Evolutionary conservation across 2,113 vertebrate genomes (phyloP).

Genomic region (Pangasianodon gigas): DNA sequence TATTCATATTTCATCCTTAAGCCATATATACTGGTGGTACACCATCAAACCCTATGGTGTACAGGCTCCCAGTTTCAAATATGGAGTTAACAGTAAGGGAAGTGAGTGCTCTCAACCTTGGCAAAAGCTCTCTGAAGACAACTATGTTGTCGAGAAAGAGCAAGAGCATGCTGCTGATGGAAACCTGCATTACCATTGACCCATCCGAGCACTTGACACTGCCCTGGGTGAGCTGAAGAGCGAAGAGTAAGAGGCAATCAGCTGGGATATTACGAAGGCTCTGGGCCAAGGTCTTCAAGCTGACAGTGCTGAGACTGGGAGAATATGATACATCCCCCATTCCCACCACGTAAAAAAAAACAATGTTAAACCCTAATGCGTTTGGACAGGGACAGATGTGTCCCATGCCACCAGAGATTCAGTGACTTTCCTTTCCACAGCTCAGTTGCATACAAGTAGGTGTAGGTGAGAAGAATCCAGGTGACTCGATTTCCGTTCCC

Average conservation of each 20-base stretch:
- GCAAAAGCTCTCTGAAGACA: not conserved
- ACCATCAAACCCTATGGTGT: not conserved
- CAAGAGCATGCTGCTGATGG: conserved; percentile 8
- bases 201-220: conserved; percentile 24
- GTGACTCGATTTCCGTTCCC: conserved; percentile 21
- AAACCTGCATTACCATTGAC: conserved; percentile 39
- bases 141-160: not conserved
- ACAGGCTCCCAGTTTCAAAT: not conserved
- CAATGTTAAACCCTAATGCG: conserved; percentile 52
- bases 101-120: conserved; percentile 20
- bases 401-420: conserved; percentile 50
- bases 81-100: not conserved
- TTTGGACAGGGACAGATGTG: conserved; percentile 62
- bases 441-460: conserved; percentile 19
- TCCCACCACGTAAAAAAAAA: not conserved
- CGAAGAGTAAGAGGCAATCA: conserved; percentile 28
- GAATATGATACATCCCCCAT: conserved; percentile 44
- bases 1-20: not conserved
- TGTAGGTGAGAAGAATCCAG: conserved; percentile 23
- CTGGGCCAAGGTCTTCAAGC: conserved; percentile 34
- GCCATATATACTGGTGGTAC: not conserved
- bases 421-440: conserved; percentile 45
- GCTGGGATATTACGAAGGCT: conserved; percentile 49
- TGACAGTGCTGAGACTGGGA: conserved; percentile 49
- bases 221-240: conserved; percentile 5